These are phyloP conservation scores for Pseudomyrmex flavicornis DNA, from an alignment of 1,140 invertebrate species.

Conservation along the genomic window DNA sequence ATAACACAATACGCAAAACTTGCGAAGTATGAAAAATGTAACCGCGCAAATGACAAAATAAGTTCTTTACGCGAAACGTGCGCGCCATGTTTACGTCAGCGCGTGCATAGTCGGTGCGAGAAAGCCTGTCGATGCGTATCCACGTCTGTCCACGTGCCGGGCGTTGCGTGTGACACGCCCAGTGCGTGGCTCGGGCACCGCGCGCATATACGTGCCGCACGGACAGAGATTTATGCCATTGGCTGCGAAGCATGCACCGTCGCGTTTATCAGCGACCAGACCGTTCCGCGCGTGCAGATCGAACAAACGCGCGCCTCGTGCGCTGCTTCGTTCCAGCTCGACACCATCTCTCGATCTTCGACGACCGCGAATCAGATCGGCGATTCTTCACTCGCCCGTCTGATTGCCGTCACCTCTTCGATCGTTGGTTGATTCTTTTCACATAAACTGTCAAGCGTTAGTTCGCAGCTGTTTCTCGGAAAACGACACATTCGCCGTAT, in stretches of 20 bases:
- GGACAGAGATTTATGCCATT: slow-evolving; percentile 75
- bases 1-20: neutral
- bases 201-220: slow-evolving; percentile 72
- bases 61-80: slow-evolving; percentile 49
- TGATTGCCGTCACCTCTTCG: neutral
- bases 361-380: slow-evolving; percentile 25
- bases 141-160: slow-evolving; percentile 76
- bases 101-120: slow-evolving; percentile 61
- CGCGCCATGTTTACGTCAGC: slow-evolving; percentile 49
- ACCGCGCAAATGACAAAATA: neutral
- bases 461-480: neutral
- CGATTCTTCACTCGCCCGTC: slow-evolving; percentile 3
- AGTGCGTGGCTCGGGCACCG: slow-evolving; percentile 74
- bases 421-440: neutral
- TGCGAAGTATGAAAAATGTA: neutral
- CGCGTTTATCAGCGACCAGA: slow-evolving; percentile 66
- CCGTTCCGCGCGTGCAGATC: slow-evolving; percentile 61
- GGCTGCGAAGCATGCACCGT: slow-evolving; percentile 67
- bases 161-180: slow-evolving; percentile 76
- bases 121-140: slow-evolving; percentile 71
- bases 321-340: slow-evolving; percentile 6
- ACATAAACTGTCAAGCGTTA: neutral
- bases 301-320: slow-evolving; percentile 29
- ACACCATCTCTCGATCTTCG: slow-evolving; percentile 48
- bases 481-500: neutral